phyloP scores from a whole-genome alignment of 1,140 invertebrate genomes.

The Campoletis sonorensis region DNA sequence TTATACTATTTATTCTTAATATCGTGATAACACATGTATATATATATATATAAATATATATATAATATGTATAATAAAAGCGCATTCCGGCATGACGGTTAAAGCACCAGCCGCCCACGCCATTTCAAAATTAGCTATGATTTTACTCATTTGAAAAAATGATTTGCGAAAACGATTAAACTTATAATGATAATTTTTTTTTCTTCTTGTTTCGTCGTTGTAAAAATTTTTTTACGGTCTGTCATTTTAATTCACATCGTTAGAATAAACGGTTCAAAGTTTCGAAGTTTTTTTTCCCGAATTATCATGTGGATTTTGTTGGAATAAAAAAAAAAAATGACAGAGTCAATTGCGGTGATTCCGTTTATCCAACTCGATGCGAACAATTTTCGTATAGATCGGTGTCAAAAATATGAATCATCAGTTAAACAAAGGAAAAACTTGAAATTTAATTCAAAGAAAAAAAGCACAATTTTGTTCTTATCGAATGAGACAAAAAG shows the following conservation, averaged over 20 bases:
- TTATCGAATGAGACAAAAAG: constrained; percentile 19
- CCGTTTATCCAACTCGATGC: background rate
- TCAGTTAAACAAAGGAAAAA: constrained; percentile 30
- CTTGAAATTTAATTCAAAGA: constrained; percentile 30
- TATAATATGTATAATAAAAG: constrained; percentile 14
- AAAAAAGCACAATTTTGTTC: constrained; percentile 15
- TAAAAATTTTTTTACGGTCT: background rate
- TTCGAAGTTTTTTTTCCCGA: no score
- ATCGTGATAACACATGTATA: background rate
- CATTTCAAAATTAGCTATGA: background rate
- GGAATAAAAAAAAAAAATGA: no score
- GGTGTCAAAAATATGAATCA: constrained; percentile 48
- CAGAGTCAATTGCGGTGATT: no score
- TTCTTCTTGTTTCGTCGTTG: background rate
- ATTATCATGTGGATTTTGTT: no score
- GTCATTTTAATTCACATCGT: background rate
- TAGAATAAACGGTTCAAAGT: background rate
- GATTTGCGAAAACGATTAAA: background rate
- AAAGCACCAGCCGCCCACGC: background rate
- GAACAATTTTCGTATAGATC: constrained; percentile 1
- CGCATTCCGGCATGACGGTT: constrained; percentile 15
- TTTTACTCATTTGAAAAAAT: background rate
- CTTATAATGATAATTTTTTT: background rate
- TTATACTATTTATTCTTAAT: background rate
- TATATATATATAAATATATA: no score